A percentile compares a stretch with the other conserved stretches of the same genome.
These are phyloP conservation scores for Characodon lateralis DNA, from an alignment of 2,797 vertebrate species.

Conservation along the genomic window DNA sequence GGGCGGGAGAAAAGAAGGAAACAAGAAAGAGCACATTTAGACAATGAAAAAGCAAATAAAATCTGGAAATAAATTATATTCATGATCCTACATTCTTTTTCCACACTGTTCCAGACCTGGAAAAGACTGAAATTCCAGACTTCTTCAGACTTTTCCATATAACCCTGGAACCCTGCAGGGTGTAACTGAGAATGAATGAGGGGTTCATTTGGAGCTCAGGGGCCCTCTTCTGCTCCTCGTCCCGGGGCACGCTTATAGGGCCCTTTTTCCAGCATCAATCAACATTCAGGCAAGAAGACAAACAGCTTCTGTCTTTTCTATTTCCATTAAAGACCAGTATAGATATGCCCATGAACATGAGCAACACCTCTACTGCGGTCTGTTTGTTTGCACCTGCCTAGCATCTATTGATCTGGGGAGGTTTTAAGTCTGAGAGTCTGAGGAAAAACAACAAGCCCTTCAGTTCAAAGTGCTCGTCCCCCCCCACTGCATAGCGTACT, in stretches of 20 bases:
- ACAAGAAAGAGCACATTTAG: neutral
- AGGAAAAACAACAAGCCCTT: conserved; percentile 62
- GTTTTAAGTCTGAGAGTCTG: conserved; percentile 50
- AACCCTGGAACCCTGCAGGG: neutral
- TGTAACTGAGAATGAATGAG: neutral
- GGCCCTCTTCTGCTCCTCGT: conserved; percentile 58
- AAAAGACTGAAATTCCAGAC: neutral
- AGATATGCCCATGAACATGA: conserved; percentile 17
- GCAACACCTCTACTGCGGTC: conserved; percentile 18
- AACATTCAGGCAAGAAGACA: conserved; percentile 15
- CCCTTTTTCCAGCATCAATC: conserved; percentile 38
- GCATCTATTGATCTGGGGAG: conserved; percentile 47
- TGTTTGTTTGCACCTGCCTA: conserved; percentile 29
- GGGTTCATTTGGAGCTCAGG: conserved; percentile 10
- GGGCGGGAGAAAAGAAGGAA: neutral
- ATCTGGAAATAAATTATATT: neutral
- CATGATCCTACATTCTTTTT: neutral
- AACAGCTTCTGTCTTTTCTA: conserved; percentile 15
- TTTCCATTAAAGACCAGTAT: conserved; percentile 20
- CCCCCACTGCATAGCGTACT: conserved; percentile 44
- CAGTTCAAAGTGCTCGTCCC: conserved; percentile 36
- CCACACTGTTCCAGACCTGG: neutral
- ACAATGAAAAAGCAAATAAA: neutral
- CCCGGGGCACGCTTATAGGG: conserved; percentile 51
- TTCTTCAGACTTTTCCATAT: neutral